Evolutionary conservation across 2,888 invertebrate species (phyloP).

Genomic region (Microctonus brassicae): DNA sequence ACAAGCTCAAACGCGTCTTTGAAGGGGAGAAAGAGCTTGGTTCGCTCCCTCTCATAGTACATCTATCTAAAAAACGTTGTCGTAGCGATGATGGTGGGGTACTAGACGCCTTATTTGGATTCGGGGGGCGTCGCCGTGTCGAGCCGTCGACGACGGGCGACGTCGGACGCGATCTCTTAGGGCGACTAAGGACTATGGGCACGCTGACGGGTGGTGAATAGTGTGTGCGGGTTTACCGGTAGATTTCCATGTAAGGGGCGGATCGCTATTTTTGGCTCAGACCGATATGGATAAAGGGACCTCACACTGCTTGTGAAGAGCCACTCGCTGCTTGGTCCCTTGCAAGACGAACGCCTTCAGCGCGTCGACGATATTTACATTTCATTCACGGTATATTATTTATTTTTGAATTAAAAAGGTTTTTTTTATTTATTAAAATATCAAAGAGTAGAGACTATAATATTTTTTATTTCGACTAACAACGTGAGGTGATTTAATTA

Average conservation of each 20-base stretch:
- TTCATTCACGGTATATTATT: constrained; percentile 50
- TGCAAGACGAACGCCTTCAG: constrained; percentile 60
- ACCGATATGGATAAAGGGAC: constrained; percentile 70
- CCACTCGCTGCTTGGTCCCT: constrained; percentile 67
- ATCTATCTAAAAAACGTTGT: not conserved
- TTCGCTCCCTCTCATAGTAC: not conserved
- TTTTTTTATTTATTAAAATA: not conserved
- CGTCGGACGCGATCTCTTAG: constrained; percentile 45
- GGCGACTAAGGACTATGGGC: constrained; percentile 50
- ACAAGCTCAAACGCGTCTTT: not conserved
- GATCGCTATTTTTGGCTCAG: constrained; percentile 67
- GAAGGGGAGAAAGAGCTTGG: constrained; percentile 22
- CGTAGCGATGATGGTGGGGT: constrained; percentile 45
- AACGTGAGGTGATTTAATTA: not conserved
- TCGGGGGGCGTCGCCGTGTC: constrained; percentile 60
- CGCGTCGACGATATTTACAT: constrained; percentile 52
- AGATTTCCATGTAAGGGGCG: constrained; percentile 69
- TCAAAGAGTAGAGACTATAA: not conserved
- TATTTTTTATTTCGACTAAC: constrained; percentile 2
- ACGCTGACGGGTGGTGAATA: constrained; percentile 49
- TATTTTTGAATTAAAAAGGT: constrained; percentile 25
- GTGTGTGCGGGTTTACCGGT: constrained; percentile 52
- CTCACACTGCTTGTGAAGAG: constrained; percentile 63
- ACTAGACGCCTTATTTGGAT: constrained; percentile 65
- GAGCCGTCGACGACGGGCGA: constrained; percentile 49